Conservation (phyloP, 2,113 vertebrate species). For the Macheiramphus alcinus region DNA sequence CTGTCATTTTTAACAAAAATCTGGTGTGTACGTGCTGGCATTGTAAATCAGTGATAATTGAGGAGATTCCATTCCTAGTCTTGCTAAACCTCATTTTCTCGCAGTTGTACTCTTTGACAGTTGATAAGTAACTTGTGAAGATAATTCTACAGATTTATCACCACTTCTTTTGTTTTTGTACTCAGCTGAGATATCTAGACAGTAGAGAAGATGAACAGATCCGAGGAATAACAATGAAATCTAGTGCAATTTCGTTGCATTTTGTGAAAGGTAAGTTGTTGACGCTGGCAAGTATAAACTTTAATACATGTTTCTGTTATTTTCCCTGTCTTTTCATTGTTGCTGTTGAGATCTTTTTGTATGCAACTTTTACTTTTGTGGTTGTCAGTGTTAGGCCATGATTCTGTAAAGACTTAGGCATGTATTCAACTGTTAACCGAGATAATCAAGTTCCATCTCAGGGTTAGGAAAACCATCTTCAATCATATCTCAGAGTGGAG, state of each 20-base stretch:
- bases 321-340: accelerated
- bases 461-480: neutral
- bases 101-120: accelerated
- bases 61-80: neutral
- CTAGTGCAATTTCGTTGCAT: slow-evolving; percentile 94
- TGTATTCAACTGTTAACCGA: neutral
- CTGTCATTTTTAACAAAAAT: neutral
- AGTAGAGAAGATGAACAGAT: slow-evolving; percentile 95
- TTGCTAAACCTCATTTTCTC: neutral
- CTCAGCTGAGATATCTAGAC: slow-evolving; percentile 91
- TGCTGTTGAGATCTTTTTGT: neutral
- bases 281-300: neutral
- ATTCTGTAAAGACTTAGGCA: neutral
- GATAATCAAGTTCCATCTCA: neutral
- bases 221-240: slow-evolving; percentile 98
- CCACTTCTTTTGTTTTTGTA: neutral
- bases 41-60: neutral
- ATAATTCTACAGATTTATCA: neutral
- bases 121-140: neutral
- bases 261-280: slow-evolving; percentile 72
- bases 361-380: neutral
- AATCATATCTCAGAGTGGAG: accelerated
- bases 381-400: neutral
- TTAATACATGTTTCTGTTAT: neutral
- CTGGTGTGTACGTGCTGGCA: neutral